Base-by-base conservation (phyloP, 2,888 invertebrate species). In the Spodoptera exigua region DNA sequence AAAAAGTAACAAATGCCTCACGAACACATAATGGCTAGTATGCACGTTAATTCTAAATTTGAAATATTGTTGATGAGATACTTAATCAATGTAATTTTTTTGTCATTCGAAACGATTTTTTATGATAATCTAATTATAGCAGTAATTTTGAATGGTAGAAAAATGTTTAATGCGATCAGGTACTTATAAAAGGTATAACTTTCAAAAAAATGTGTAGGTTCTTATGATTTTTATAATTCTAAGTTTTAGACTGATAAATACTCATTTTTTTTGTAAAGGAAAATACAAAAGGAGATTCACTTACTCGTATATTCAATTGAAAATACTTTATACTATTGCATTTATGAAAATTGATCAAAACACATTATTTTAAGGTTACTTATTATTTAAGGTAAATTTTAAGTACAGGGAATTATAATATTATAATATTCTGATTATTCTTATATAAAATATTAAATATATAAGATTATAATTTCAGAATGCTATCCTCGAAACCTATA, bases 401-500 rank as follows among this genome's bases (percentile, higher is more conserved):
- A 74, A 76, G 70, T 74, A 71, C 68, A 70, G 73, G 74, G 68
- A 75, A 68, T 27, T 27, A 27, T 27, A n/a, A 7, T 27, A 7
- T 9, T 35, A 35, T 56, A 34, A 57, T 60, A 41, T 52, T 27
- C 39, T 48, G 45, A 45, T 43, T 55, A 13, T 56, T 52, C 21
- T 35, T n/a, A 44, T 27, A 49, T 41, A 34, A 40, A 32, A 37
- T 41, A 39, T n/a, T 39, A 39, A 51, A 67, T 51, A 56, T 46
- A 55, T 61, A 52, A 48, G 53, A 78, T 78, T 93, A 92, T 93
- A 92, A 83, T 88, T 92, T 93, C 93, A 93, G 93, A 91, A 94
- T 83, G 93, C 87, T 85, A 72, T 91, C 92, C 94, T 93, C 93
- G 89, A 82, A 63, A 41, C n/a, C 37, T 32, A 27, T 54, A 53